phyloP scores from a whole-genome alignment of 2,113 vertebrate species.

The Zosterops lateralis region DNA sequence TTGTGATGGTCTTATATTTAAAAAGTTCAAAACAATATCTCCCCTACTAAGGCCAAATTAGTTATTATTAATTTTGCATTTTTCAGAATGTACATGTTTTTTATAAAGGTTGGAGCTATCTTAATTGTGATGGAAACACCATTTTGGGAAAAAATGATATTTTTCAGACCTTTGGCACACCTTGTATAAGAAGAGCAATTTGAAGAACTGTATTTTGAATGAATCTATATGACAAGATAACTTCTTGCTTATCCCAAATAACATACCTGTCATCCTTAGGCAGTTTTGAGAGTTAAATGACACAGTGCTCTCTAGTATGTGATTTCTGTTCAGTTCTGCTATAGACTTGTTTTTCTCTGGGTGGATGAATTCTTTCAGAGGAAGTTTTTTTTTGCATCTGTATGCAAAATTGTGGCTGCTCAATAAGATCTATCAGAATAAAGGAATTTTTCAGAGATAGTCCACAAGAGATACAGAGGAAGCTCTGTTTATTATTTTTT shows the following conservation, averaged over 20 bases:
- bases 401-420: neutral
- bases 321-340: neutral
- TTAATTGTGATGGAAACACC: neutral
- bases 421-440: neutral
- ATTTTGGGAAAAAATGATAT: neutral
- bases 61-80: neutral
- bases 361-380: neutral
- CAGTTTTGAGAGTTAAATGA: neutral
- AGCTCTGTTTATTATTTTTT: neutral
- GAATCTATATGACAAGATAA: neutral
- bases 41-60: neutral
- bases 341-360: neutral
- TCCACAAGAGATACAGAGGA: neutral
- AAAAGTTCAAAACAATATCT: neutral
- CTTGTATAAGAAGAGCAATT: neutral
- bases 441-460: neutral
- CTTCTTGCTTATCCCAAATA: neutral
- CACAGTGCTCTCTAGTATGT: neutral
- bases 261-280: neutral
- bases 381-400: neutral
- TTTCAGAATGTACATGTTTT: neutral
- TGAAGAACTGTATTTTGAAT: neutral
- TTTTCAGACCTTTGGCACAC: neutral
- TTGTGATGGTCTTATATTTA: neutral
- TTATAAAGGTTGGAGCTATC: neutral